Evolutionary conservation across 2,888 invertebrate species (phyloP).

Genomic region (Caenorhabditis sp.): DNA sequence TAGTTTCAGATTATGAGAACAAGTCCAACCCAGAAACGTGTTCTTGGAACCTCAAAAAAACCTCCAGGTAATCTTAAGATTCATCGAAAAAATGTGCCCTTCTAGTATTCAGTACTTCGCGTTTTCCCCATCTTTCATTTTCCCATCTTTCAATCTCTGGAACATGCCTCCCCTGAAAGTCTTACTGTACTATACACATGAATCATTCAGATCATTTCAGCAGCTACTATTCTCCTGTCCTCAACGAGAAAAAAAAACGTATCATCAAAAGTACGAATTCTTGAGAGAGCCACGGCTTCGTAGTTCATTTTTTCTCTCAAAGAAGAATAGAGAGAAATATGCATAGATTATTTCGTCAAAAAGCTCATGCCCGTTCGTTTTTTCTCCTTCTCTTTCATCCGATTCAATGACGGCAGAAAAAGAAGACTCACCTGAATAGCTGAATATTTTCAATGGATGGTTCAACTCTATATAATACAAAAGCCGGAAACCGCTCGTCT

Average conservation of each 20-base stretch:
- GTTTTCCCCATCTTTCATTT: background rate
- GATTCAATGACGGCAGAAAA: background rate
- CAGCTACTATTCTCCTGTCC: background rate
- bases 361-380: background rate
- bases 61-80: too few relatives aligned
- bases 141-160: background rate
- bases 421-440: background rate
- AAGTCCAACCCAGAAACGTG: background rate
- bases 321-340: too few relatives aligned
- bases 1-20: too few relatives aligned
- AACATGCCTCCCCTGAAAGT: background rate
- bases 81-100: too few relatives aligned
- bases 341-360: background rate
- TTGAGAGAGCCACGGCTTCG: background rate
- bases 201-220: conserved; percentile 2
- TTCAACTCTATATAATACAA: conserved; percentile 6
- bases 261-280: conserved; percentile 13
- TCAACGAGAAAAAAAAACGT: background rate
- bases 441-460: background rate
- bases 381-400: background rate
- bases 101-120: background rate
- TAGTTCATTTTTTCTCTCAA: background rate
- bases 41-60: background rate
- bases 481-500: conserved; percentile 21
- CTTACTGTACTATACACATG: background rate